Percentiles rank a stretch among this genome's conserved stretches.
Evolutionary conservation across 2,888 invertebrate species (phyloP).

Genomic region (Monoplex corrugatus): DNA sequence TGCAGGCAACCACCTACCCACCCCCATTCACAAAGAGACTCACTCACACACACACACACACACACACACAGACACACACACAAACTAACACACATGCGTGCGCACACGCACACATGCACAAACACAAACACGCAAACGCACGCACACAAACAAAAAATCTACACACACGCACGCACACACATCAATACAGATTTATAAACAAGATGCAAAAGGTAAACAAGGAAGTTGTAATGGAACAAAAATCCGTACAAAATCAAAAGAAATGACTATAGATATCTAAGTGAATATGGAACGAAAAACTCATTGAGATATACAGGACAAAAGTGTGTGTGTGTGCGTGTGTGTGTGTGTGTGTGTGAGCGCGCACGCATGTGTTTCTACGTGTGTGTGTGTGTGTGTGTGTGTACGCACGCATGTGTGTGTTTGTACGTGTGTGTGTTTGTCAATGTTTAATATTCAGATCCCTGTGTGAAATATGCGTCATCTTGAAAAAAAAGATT

Average conservation of each 20-base stretch:
- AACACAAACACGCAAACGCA: too few species aligned
- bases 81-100: too few species aligned
- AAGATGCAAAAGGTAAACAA: conserved; percentile 28
- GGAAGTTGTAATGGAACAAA: not conserved
- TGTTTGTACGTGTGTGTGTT: not conserved
- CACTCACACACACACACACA: too few species aligned
- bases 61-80: too few species aligned
- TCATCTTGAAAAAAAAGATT: conserved; percentile 26
- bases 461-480: conserved; percentile 38
- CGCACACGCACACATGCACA: not conserved
- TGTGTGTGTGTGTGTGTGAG: not conserved
- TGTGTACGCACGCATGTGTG: too few species aligned
- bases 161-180: not conserved
- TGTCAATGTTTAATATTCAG: conserved; percentile 35
- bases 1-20: not conserved
- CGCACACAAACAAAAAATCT: too few species aligned
- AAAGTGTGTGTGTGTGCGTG: not conserved
- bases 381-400: conserved; percentile 15
- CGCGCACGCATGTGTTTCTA: not conserved
- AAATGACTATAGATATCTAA: conserved; percentile 17
- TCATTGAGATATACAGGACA: conserved; percentile 11
- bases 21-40: not conserved
- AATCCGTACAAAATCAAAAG: conserved; percentile 34
- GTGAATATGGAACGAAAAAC: not conserved
- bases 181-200: conserved; percentile 21